These are phyloP conservation scores for Cromileptes altivelis DNA, from an alignment of 2,113 vertebrate genomes.

Conservation along the genomic window DNA sequence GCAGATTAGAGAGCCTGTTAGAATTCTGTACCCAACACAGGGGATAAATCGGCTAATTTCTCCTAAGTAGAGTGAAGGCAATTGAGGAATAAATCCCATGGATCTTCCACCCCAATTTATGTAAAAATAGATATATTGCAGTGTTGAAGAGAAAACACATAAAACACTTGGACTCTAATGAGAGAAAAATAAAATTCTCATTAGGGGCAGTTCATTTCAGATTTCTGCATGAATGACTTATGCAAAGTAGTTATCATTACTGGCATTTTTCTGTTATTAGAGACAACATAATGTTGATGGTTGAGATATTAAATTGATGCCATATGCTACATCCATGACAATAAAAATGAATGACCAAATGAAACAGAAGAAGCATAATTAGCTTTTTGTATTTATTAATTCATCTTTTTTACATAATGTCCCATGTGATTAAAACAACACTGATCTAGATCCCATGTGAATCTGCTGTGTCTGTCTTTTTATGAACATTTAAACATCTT, in stretches of 20 bases:
- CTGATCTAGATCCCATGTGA: background rate
- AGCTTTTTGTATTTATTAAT: background rate
- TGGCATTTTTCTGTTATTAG: background rate
- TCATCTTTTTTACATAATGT: background rate
- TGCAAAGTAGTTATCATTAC: background rate
- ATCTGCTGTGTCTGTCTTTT: conserved; percentile 3
- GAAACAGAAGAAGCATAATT: background rate
- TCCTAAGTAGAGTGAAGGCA: too few species aligned
- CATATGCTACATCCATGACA: background rate
- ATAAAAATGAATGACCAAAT: background rate
- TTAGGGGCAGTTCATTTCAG: background rate
- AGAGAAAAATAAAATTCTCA: background rate
- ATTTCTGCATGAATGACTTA: background rate
- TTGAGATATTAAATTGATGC: background rate
- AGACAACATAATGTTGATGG: background rate
- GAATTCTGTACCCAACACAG: too few species aligned
- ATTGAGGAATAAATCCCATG: too few species aligned
- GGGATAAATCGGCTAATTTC: too few species aligned
- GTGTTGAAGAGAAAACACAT: too few species aligned
- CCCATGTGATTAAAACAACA: background rate
- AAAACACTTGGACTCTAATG: background rate
- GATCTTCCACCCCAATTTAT: too few species aligned
- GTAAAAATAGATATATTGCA: too few species aligned
- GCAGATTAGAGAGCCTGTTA: too few species aligned
- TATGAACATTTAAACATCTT: background rate